Conservation (phyloP, 2,888 invertebrate genomes). For the Agrotis clavis region DNA sequence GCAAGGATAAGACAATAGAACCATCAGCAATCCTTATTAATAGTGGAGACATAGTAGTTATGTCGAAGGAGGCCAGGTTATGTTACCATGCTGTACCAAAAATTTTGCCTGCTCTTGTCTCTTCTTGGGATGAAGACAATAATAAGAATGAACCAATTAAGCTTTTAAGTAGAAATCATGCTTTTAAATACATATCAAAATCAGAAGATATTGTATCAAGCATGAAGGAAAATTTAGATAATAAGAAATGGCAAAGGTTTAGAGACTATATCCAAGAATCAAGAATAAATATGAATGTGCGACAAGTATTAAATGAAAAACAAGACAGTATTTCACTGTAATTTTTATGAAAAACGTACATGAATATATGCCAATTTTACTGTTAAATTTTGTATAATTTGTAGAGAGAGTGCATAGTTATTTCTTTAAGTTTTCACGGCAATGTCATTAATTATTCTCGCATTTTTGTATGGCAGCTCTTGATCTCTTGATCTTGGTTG, state of each 20-base stretch:
- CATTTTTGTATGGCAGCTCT: constrained; percentile 54
- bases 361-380: constrained; percentile 50
- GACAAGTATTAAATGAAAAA: constrained; percentile 95
- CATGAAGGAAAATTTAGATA: constrained; percentile 74
- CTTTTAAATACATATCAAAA: constrained; percentile 75
- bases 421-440: constrained; percentile 38
- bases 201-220: constrained; percentile 63
- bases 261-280: constrained; percentile 92
- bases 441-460: constrained; percentile 47
- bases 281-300: constrained; percentile 98
- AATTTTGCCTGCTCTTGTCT: constrained; percentile 91
- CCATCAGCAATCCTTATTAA: constrained; percentile 94
- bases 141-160: constrained; percentile 12
- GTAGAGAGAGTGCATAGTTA: constrained; percentile 1
- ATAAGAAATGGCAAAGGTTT: constrained; percentile 89
- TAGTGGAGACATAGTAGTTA: constrained; percentile 97
- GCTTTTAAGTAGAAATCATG: constrained; percentile 23
- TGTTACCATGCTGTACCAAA: constrained; percentile 98
- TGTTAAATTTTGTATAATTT: constrained; percentile 54
- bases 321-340: constrained; percentile 84
- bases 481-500: constrained; percentile 77
- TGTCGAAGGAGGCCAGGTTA: constrained; percentile 96
- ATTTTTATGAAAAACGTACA: constrained; percentile 65
- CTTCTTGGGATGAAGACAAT: constrained; percentile 87
- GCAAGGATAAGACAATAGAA: constrained; percentile 92